phyloP scores from a whole-genome alignment of 2,797 vertebrate genomes.

The Momotus momota region DNA sequence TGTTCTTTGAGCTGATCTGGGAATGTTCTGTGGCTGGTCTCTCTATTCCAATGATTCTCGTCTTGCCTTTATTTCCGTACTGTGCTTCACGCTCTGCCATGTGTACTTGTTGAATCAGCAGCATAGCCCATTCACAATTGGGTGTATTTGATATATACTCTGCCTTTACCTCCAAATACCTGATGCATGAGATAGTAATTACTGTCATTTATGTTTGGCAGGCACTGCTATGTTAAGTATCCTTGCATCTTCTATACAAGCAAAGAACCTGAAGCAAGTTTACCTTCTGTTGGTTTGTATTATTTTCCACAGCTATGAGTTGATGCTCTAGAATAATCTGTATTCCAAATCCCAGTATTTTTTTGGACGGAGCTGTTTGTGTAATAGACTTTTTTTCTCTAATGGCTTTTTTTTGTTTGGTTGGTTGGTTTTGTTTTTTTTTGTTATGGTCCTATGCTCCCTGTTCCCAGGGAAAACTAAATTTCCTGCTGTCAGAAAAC shows the following conservation, averaged over 20 bases:
- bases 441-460: not conserved
- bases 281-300: not conserved
- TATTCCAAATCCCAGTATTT: not conserved
- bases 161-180: not conserved
- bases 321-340: not conserved
- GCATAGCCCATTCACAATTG: not conserved
- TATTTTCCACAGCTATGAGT: not conserved
- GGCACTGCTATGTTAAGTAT: not conserved
- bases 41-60: not conserved
- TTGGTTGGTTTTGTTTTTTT: too few relatives aligned
- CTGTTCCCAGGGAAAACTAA: not conserved
- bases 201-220: not conserved
- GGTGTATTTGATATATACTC: not conserved
- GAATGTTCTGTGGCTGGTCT: not conserved
- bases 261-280: not conserved
- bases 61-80: not conserved
- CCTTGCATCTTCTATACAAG: not conserved
- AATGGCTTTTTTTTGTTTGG: too few relatives aligned
- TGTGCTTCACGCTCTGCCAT: not conserved
- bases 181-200: not conserved
- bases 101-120: not conserved
- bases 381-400: not conserved
- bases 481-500: not conserved
- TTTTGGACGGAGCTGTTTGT: not conserved
- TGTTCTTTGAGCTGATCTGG: not conserved